Evolutionary conservation across 2,113 vertebrate species (phyloP).

Genomic region (Oncorhynchus kisutch): DNA sequence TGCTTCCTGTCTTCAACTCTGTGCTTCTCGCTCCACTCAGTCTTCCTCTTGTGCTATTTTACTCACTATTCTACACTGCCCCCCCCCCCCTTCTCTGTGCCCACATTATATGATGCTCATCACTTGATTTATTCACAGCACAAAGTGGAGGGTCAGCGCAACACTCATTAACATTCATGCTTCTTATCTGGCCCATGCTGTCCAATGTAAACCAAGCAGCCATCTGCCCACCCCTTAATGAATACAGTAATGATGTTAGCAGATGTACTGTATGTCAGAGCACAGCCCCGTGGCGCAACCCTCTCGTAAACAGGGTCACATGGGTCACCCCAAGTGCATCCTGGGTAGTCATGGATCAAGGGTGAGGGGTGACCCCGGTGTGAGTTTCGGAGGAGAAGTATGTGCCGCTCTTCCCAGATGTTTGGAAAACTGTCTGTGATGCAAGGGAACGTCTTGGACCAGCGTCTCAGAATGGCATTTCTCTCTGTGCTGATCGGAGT

Average conservation of each 20-base stretch:
- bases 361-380: background rate
- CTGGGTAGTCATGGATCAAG: background rate
- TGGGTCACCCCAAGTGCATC: background rate
- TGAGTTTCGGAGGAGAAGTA: background rate
- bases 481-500: background rate
- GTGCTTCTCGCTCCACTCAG: background rate
- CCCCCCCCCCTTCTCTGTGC: background rate
- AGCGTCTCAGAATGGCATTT: background rate
- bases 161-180: constrained; percentile 19
- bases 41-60: constrained; percentile 7
- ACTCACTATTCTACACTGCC: background rate
- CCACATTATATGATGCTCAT: constrained; percentile 19
- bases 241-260: background rate
- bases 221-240: constrained; percentile 4
- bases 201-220: constrained; percentile 11
- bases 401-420: background rate
- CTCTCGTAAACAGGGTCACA: background rate
- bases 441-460: background rate
- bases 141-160: constrained; percentile 35
- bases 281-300: background rate
- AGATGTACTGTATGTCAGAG: too few species aligned
- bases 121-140: constrained; percentile 38
- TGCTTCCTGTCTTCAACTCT: background rate
- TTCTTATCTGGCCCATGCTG: constrained; percentile 12
- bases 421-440: constrained; percentile 22